Conservation (phyloP, 2,797 vertebrate species). For the Cercopithecus petaurista region DNA sequence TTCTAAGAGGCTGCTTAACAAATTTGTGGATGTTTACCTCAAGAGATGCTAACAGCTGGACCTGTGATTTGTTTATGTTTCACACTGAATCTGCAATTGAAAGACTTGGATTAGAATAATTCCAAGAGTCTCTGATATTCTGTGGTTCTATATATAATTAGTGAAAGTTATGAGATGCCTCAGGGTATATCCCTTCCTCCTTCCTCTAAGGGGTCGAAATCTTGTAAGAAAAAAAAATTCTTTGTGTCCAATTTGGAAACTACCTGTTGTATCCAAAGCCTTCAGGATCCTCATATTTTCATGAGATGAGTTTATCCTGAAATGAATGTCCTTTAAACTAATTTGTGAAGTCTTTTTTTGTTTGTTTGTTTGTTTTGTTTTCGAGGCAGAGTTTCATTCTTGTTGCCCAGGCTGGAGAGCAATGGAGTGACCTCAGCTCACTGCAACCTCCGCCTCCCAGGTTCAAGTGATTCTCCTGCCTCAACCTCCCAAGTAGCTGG, state of each 20-base stretch:
- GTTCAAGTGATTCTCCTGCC: no score
- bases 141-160: slow-evolving; percentile 15
- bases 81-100: background rate
- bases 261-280: background rate
- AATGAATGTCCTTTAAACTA: slow-evolving; percentile 30
- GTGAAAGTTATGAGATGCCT: background rate
- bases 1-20: slow-evolving; percentile 24
- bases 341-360: background rate
- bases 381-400: no score
- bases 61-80: slow-evolving; percentile 18
- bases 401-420: no score
- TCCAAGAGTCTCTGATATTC: background rate
- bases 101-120: slow-evolving; percentile 34
- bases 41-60: background rate
- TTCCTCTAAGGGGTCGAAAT: background rate
- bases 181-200: background rate
- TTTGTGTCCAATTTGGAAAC: background rate
- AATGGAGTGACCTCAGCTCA: no score
- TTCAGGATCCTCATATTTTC: background rate
- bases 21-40: background rate
- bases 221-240: background rate
- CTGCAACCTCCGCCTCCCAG: no score
- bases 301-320: background rate
- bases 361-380: no score
- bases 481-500: no score